Evolutionary conservation across 2,113 vertebrate species (phyloP).

Genomic region (Macrotus californicus): DNA sequence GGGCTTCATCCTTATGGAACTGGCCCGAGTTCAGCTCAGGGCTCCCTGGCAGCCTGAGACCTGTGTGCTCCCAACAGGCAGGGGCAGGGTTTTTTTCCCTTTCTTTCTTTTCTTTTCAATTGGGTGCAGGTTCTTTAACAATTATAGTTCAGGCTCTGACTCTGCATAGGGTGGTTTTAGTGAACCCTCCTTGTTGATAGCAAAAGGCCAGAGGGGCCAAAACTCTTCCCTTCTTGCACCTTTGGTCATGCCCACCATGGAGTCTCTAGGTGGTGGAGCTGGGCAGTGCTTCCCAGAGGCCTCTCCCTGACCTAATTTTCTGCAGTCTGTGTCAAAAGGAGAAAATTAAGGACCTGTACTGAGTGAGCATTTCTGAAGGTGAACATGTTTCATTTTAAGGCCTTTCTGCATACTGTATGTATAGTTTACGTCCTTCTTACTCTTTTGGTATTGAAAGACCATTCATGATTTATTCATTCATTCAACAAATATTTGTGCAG

Average conservation of each 20-base stretch:
- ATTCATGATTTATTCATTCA: constrained; percentile 42
- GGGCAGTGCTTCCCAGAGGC: background rate
- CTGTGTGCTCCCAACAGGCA: background rate
- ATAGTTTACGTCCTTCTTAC: background rate
- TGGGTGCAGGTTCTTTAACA: background rate
- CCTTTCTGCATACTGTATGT: background rate
- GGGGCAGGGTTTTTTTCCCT: background rate
- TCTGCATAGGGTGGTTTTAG: background rate
- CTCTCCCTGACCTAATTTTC: background rate
- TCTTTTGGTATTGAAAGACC: background rate
- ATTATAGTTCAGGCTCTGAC: background rate
- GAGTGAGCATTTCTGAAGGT: background rate
- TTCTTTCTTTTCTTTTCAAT: too few species aligned
- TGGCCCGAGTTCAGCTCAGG: background rate
- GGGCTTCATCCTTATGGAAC: background rate
- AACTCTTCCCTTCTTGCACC: background rate
- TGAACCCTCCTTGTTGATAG: background rate
- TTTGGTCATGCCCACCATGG: background rate
- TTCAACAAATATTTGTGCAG: constrained; percentile 40
- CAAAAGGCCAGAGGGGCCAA: background rate
- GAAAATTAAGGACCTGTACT: background rate
- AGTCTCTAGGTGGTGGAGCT: background rate
- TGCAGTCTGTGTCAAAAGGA: background rate
- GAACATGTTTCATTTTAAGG: background rate
- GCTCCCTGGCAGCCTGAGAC: background rate